Base-by-base conservation (phyloP, 1,140 invertebrate genomes). In the Neelides sp. region DNA sequence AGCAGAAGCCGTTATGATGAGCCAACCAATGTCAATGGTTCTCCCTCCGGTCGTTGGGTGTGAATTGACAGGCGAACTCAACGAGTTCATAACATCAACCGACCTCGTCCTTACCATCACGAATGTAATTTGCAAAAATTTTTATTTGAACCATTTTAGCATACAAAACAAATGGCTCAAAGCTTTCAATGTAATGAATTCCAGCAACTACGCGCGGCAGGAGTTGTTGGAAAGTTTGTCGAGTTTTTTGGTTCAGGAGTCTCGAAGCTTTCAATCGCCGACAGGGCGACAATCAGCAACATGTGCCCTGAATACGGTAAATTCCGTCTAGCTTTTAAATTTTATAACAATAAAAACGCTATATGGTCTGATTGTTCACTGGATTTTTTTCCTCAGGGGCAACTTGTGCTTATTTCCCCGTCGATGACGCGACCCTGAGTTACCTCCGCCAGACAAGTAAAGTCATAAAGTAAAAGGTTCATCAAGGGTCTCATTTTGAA, bases 251-350 rank as follows among this genome's bases (percentile, higher is more conserved):
- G 95, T 0, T 80, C 88, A 0, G 93, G 94, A 5, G 88, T 97
- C 8, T 66, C 78, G 1, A 78, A 83, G 50, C 68, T 98, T 1
- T 93, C 87, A 39, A 91, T 98, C 44, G 93, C 94, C 2, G 95
- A 98, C 69, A 68, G 95, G 52, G 92, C 82, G 52, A 96, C 77
- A 28, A 94, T 88, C 65, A 91, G 79, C 28, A 98, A 98, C 69
- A 98, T 98, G 94, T 95, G 88, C 66, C 93, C 93, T 0, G 94
- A 97, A 71, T 98, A 96, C 68, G 86, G n/a, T n/a, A n/a, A n/a
- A n/a, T n/a, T n/a, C n/a, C n/a, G n/a, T n/a, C n/a, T n/a, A n/a
- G n/a, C n/a, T n/a, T n/a, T n/a, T n/a, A n/a, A n/a, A n/a, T n/a
- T n/a, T n/a, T n/a, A n/a, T n/a, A n/a, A n/a, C n/a, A n/a, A n/a